Percentiles rank a stretch among this genome's conserved stretches.
phyloP scores from a whole-genome alignment of 2,888 invertebrate genomes.

The Muschampia plurimacula region DNA sequence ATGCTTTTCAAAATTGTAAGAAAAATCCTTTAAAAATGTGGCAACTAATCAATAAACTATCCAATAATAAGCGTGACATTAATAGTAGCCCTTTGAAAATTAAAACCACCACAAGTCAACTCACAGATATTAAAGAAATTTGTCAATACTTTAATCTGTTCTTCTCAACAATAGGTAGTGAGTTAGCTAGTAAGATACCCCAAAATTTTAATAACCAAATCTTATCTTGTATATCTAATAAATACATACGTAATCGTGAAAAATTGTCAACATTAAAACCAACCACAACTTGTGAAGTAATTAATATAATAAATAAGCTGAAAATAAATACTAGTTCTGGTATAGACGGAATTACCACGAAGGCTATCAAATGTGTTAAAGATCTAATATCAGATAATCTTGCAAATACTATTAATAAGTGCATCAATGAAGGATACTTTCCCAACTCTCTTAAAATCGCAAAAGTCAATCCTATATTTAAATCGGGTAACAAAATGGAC shows the following conservation, averaged over 20 bases:
- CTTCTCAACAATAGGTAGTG: constrained; percentile 7
- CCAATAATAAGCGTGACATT: background rate
- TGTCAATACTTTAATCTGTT: background rate
- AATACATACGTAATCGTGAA: background rate
- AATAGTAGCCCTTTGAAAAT: background rate
- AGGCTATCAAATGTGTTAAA: background rate
- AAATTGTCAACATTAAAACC: background rate
- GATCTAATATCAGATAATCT: background rate
- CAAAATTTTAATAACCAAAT: background rate
- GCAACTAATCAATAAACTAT: constrained; percentile 2
- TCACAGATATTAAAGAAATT: background rate
- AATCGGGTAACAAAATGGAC: background rate
- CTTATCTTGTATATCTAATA: background rate
- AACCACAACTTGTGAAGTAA: background rate
- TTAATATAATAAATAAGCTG: background rate
- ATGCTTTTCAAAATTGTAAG: constrained; percentile 2
- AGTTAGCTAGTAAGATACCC: background rate
- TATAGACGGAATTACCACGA: background rate
- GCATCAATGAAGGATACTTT: background rate
- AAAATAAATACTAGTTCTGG: background rate
- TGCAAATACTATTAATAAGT: background rate
- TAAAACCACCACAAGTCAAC: background rate
- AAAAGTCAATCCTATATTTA: constrained; percentile 2
- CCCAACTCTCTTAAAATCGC: background rate
- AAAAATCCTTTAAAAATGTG: constrained; percentile 4